phyloP scores from a whole-genome alignment of 2,888 invertebrate genomes.

The Campoplex capitator region DNA sequence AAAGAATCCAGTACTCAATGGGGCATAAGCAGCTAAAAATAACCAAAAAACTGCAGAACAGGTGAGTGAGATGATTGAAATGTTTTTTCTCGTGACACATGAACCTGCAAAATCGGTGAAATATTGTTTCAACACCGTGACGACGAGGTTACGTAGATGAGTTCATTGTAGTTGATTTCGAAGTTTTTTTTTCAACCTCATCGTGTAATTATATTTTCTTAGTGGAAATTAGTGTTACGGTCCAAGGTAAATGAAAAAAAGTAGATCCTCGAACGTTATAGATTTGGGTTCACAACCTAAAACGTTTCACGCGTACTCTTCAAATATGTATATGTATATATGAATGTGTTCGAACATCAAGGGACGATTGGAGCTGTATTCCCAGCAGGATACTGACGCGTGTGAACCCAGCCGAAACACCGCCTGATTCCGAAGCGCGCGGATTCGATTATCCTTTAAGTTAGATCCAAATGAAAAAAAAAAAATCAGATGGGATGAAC shows the following conservation, averaged over 20 bases:
- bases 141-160: background rate
- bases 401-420: conserved; percentile 36
- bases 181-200: background rate
- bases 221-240: background rate
- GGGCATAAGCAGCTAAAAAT: too few relatives aligned
- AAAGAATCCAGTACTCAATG: too few relatives aligned
- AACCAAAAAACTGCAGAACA: too few relatives aligned
- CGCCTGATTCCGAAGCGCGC: conserved; percentile 38
- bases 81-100: too few relatives aligned
- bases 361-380: conserved; percentile 23
- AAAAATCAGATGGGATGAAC: conserved; percentile 33
- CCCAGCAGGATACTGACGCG: conserved; percentile 59
- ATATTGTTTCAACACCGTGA: background rate
- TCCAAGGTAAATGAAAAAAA: background rate
- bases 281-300: background rate
- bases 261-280: background rate
- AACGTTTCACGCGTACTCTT: background rate
- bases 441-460: conserved; percentile 38
- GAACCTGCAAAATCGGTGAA: background rate
- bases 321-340: conserved; percentile 9
- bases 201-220: background rate
- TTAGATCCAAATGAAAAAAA: conserved; percentile 26
- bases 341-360: conserved; percentile 15
- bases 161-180: background rate
- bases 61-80: too few relatives aligned